Percentiles rank a stretch among this genome's conserved stretches.
Evolutionary conservation across 1,140 invertebrate genomes (phyloP).

Genomic region (Neotoxoptera formosana): DNA sequence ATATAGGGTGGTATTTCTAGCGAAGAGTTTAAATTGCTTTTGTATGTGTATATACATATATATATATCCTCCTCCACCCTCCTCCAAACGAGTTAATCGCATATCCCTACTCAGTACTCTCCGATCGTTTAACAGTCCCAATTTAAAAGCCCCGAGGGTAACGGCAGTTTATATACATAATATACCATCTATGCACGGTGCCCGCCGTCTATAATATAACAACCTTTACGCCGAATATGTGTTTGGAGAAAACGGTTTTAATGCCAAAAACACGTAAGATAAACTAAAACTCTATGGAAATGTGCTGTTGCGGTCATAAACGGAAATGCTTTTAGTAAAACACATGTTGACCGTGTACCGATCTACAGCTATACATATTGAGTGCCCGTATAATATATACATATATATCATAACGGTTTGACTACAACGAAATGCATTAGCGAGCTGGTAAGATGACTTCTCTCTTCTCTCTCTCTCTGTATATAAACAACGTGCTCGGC

Average conservation of each 20-base stretch:
- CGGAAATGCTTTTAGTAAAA: slow-evolving; percentile 56
- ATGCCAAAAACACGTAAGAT: slow-evolving; percentile 14
- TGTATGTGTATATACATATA: slow-evolving; percentile 15
- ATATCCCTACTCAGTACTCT: slow-evolving; percentile 37
- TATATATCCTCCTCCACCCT: background rate
- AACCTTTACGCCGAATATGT: slow-evolving; percentile 26
- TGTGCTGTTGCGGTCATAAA: background rate
- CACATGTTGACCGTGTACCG: slow-evolving; percentile 23
- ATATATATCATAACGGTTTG: background rate
- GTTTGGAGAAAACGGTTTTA: background rate
- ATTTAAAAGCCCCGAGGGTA: slow-evolving; percentile 50
- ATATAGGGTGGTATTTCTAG: background rate
- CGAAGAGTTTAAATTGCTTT: slow-evolving; percentile 56
- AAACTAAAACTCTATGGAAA: slow-evolving; percentile 12
- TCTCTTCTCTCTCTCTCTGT: background rate
- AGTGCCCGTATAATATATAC: background rate
- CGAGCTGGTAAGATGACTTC: background rate
- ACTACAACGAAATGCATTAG: slow-evolving; percentile 45
- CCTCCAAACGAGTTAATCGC: slow-evolving; percentile 22
- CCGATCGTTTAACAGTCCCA: slow-evolving; percentile 49
- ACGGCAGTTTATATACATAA: background rate
- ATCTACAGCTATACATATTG: background rate
- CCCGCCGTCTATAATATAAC: background rate
- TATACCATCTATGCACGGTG: background rate
- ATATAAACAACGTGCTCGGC: background rate